These are phyloP conservation scores for Cephonodes hylas DNA, from an alignment of 2,888 invertebrate genomes.

Conservation along the genomic window DNA sequence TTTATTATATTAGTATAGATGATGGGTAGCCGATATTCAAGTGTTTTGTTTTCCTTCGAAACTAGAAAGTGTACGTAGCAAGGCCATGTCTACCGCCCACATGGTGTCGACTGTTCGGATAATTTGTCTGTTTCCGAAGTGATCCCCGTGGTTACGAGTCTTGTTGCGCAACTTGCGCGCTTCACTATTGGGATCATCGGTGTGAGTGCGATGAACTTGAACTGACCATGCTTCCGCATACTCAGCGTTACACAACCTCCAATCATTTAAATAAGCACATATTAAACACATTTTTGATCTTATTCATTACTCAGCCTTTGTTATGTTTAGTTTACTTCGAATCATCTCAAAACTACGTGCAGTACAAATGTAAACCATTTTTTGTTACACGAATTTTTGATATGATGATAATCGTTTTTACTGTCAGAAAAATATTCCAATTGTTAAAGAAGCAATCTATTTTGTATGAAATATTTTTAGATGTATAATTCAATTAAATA, in stretches of 20 bases:
- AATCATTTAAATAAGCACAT: background rate
- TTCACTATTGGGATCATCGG: conserved; percentile 36
- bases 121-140: conserved; percentile 13
- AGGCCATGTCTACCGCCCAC: conserved; percentile 15
- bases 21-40: background rate
- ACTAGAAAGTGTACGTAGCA: conserved; percentile 16
- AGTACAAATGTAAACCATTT: too few species aligned
- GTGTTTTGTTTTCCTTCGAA: conserved; percentile 11
- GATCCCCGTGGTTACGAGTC: background rate
- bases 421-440: too few species aligned
- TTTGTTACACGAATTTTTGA: too few species aligned
- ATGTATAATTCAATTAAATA: too few species aligned
- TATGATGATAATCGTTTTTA: too few species aligned
- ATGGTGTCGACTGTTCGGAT: conserved; percentile 12
- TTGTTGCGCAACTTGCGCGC: conserved; percentile 33
- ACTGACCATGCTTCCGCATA: conserved; percentile 32
- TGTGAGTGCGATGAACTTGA: conserved; percentile 60
- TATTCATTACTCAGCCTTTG: background rate
- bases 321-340: background rate
- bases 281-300: background rate
- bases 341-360: too few species aligned
- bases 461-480: too few species aligned
- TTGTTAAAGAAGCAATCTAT: too few species aligned
- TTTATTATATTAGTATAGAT: too few species aligned
- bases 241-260: conserved; percentile 19